Evolutionary conservation across 64 coral and sea anemone species (phyloP).

Genomic region (Pachyseris speciosa): DNA sequence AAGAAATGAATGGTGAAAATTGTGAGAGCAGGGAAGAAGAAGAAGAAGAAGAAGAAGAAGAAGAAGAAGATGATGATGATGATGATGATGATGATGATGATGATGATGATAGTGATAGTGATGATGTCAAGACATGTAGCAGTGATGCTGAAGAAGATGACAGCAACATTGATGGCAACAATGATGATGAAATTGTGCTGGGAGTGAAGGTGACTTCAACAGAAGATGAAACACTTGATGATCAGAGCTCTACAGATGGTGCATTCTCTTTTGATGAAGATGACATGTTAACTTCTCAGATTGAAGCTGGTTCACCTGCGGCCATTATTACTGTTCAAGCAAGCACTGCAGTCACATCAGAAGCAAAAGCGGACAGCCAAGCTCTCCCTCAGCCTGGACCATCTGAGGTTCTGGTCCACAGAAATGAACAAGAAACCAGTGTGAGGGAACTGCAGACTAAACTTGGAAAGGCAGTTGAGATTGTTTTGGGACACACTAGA

Average conservation of each 20-base stretch:
- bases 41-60: not conserved
- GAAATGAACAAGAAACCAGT: not conserved
- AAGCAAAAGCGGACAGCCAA: not conserved
- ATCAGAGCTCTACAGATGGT: too few relatives aligned
- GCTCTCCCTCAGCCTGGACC: not conserved
- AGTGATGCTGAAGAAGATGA: not conserved
- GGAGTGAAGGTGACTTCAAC: too few relatives aligned
- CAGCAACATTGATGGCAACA: not conserved
- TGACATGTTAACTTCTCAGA: not conserved
- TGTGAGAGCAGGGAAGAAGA: not conserved
- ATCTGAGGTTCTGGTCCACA: too few relatives aligned
- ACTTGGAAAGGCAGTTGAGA: slow-evolving; percentile 35
- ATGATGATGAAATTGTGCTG: slow-evolving; percentile 5
- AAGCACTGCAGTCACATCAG: not conserved
- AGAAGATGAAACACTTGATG: too few relatives aligned
- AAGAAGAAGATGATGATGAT: not conserved
- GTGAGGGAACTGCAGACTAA: not conserved
- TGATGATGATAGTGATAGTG: not conserved
- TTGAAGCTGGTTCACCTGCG: not conserved
- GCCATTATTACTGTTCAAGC: not conserved
- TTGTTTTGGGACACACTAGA: not conserved
- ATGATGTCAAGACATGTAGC: not conserved
- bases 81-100: not conserved
- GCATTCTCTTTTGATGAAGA: too few relatives aligned
- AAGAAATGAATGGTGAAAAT: slow-evolving; percentile 4